Evolutionary conservation across 2,888 invertebrate species (phyloP), one percentile per base, ranked within the genome.

Genomic region (Hypercompe scribonia): DNA sequence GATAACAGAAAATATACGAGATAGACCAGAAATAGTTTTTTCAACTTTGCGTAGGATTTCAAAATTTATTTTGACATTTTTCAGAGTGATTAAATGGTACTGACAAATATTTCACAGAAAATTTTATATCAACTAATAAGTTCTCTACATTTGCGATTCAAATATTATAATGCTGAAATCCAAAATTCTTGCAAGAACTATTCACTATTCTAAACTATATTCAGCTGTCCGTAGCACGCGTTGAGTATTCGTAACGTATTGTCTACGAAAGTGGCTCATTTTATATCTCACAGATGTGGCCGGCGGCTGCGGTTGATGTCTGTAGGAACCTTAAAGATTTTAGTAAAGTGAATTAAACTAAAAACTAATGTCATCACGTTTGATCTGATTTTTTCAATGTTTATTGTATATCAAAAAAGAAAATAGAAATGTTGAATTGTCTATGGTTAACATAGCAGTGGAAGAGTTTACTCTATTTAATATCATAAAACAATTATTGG

Each of bases 151-250:
- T 50, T 50, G 46, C 21, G 21, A 46, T 58, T 0, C 28, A 58
- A 28, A 54, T 11, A 54, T 3, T 3, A 28, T 28, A 58, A 58
- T 15, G 5, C 28, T 28, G 15, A 58, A 58, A 4, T 28, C 5
- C n/a, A 3, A 28, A 13, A 28, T 58, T 58, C 1, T 28, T 58
- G 13, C 11, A n/a, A 58, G 28, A 58, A 58, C 58, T 58, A 13
- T 31, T 28, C 42, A 33, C 33, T 67, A 67, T 46, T 46, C 33
- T 33, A 11, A 33, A 33, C 63, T 33, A 33, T 46, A 78, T 82
- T 87, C 73, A 81, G 84, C 79, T 84, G 85, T 85, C 84, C 76
- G 82, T 78, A 81, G 80, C 82, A 82, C 81, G 80, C 78, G 80
- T 76, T 77, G 65, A 78, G 67, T 72, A 65, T 70, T 65, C 73